These are phyloP conservation scores for Bombus sibiricus DNA, from an alignment of 1,140 invertebrate species.

Conservation along the genomic window DNA sequence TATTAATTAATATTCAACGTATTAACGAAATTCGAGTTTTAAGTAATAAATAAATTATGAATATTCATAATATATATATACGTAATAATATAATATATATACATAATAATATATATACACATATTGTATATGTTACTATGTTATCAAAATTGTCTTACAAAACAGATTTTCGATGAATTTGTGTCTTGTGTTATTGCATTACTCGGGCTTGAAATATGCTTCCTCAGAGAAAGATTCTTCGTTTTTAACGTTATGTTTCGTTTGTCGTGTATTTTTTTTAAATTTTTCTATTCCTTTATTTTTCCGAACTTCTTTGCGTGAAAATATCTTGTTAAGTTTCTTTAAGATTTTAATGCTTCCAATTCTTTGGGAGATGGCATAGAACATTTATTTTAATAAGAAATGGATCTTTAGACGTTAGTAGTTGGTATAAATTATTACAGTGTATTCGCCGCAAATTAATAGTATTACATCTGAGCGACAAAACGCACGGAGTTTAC, in stretches of 20 bases:
- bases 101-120: too few species aligned
- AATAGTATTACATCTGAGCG: not conserved
- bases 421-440: not conserved
- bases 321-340: not conserved
- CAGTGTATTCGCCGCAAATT: not conserved
- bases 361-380: not conserved
- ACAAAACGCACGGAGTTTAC: not conserved
- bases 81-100: too few species aligned
- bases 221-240: not conserved
- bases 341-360: too few species aligned
- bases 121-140: too few species aligned
- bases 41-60: too few species aligned
- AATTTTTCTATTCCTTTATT: too few species aligned
- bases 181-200: not conserved
- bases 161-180: not conserved
- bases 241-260: not conserved
- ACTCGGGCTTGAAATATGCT: not conserved
- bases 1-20: too few species aligned
- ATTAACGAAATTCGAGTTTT: too few species aligned
- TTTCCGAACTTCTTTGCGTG: not conserved
- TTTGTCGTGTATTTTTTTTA: too few species aligned
- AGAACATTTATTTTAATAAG: not conserved
- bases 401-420: not conserved
- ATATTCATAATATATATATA: too few species aligned
- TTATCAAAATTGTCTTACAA: not conserved